phyloP scores from a whole-genome alignment of 2,888 invertebrate species.

The Arrhopalites spinosus region DNA sequence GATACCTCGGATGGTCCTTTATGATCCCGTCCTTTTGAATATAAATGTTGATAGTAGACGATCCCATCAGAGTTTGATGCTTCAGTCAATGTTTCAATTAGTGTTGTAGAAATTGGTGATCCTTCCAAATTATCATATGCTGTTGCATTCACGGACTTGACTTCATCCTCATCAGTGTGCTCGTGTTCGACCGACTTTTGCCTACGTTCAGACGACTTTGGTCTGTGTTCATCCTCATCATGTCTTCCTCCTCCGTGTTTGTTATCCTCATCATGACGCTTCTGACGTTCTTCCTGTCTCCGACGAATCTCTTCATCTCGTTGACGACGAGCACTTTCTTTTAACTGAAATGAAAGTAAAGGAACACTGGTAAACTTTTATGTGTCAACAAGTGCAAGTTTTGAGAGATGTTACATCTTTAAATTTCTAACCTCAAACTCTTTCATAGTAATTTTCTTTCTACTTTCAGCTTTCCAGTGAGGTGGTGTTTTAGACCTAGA shows the following conservation, averaged over 20 bases:
- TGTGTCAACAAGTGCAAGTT: too few relatives aligned
- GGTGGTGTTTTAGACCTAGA: constrained; percentile 89
- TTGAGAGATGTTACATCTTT: too few relatives aligned
- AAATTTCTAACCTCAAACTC: constrained; percentile 76
- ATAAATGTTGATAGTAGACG: constrained; percentile 54
- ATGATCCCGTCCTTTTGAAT: constrained; percentile 30
- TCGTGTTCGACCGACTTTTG: not conserved
- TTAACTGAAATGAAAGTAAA: constrained; percentile 41
- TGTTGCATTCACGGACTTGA: constrained; percentile 6
- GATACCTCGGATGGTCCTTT: not conserved
- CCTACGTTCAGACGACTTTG: not conserved
- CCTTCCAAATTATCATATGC: constrained; percentile 26
- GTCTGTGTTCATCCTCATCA: not conserved
- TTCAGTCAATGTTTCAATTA: constrained; percentile 45
- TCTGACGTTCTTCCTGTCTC: constrained; percentile 64
- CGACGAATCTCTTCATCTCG: constrained; percentile 66
- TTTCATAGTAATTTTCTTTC: constrained; percentile 79
- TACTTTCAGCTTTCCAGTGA: constrained; percentile 90
- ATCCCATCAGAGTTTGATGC: constrained; percentile 45
- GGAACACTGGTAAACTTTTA: too few relatives aligned
- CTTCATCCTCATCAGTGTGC: not conserved
- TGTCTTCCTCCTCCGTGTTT: not conserved
- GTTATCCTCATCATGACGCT: constrained; percentile 64
- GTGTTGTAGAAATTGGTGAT: constrained; percentile 35
- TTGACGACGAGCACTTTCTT: constrained; percentile 61